phyloP scores from a whole-genome alignment of 2,888 invertebrate genomes.

The Caenorhabditis becei region DNA sequence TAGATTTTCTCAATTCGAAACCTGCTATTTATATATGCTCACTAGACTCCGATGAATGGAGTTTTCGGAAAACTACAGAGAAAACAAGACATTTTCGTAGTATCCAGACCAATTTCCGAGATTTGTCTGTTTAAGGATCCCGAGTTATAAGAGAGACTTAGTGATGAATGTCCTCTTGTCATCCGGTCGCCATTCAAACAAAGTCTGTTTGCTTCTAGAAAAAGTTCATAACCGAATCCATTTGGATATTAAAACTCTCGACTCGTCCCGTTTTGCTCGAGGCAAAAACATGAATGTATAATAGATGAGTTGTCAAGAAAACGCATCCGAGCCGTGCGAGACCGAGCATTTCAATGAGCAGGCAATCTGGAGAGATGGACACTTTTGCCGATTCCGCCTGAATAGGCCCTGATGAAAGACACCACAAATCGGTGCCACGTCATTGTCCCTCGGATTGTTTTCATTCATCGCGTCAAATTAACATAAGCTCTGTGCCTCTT shows the following conservation, averaged over 20 bases:
- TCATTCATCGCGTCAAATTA: constrained; percentile 24
- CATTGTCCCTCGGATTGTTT: constrained; percentile 22
- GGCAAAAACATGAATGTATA: constrained; percentile 17
- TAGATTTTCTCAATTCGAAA: no score
- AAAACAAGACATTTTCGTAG: no score
- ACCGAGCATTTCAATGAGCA: constrained; percentile 1
- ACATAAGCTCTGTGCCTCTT: constrained; percentile 22
- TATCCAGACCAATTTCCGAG: no score
- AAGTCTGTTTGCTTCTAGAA: neutral
- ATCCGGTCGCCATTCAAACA: no score
- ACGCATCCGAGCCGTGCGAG: neutral
- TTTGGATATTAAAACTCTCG: constrained; percentile 4
- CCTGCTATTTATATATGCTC: no score
- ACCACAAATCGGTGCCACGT: constrained; percentile 34
- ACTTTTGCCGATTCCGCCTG: neutral
- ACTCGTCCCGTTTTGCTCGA: constrained; percentile 3
- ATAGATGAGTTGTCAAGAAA: neutral
- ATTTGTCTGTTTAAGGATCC: no score
- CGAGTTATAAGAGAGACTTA: no score
- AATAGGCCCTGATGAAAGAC: neutral
- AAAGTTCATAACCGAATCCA: neutral
- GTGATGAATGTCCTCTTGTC: no score
- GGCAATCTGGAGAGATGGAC: neutral
- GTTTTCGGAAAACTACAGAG: no score
- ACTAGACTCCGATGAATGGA: no score